A percentile compares a stretch with the other conserved stretches of the same genome.
phyloP scores from a whole-genome alignment of 2,888 invertebrate genomes.

The Troilus luridus region DNA sequence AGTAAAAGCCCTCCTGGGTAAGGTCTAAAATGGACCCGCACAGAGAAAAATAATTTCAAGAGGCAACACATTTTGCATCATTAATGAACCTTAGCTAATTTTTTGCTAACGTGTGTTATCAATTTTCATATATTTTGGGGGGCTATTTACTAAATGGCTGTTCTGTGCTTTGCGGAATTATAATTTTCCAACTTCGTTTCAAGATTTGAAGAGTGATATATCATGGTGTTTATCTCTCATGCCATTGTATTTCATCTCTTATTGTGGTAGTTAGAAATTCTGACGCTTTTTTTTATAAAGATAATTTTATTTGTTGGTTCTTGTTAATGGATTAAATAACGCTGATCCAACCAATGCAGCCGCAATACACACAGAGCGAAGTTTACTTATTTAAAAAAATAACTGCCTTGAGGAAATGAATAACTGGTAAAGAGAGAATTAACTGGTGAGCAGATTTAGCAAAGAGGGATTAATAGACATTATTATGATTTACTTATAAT shows the following conservation, averaged over 20 bases:
- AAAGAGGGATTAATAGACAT: too few species aligned
- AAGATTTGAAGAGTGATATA: not conserved
- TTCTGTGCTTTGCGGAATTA: not conserved
- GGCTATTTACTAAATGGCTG: not conserved
- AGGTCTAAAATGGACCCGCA: not conserved
- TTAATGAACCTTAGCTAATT: constrained; percentile 5
- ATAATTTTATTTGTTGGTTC: not conserved
- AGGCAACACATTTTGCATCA: not conserved
- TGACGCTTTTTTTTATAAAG: not conserved
- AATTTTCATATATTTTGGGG: not conserved
- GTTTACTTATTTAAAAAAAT: too few species aligned
- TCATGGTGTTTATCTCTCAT: not conserved
- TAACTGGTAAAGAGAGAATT: too few species aligned
- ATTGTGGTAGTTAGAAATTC: not conserved
- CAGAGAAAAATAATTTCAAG: not conserved
- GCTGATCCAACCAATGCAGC: too few species aligned
- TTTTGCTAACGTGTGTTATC: not conserved
- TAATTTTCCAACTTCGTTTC: not conserved
- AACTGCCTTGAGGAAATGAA: too few species aligned
- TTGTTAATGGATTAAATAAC: not conserved
- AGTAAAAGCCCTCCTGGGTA: not conserved
- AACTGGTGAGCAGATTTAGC: too few species aligned
- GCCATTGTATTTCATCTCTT: not conserved
- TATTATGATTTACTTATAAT: too few species aligned
- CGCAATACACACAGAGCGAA: too few species aligned